Conservation (phyloP, 1,140 invertebrate species). For the Berghia stephanieae region DNA sequence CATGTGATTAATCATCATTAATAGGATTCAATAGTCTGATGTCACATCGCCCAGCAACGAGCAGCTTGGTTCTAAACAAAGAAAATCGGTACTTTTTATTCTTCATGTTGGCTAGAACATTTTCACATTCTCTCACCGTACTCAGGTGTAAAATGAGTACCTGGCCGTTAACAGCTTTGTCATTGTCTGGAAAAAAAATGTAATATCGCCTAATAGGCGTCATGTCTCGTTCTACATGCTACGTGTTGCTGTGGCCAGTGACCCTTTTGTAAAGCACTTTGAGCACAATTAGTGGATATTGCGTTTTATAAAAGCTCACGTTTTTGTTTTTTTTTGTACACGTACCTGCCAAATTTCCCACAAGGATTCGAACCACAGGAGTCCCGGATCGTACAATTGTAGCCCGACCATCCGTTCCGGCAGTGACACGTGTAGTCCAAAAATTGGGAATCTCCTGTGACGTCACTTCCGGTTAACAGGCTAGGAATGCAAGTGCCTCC, state of each 20-base stretch:
- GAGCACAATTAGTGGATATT: neutral
- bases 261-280: neutral
- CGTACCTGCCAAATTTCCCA: neutral
- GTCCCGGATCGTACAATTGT: neutral
- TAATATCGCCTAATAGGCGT: neutral
- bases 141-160: neutral
- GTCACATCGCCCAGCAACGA: too few species aligned
- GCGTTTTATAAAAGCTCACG: neutral
- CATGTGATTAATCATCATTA: neutral
- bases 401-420: neutral
- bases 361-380: neutral
- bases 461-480: too few species aligned
- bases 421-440: slow-evolving; percentile 3
- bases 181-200: neutral
- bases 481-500: neutral
- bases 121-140: neutral
- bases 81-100: neutral
- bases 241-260: neutral
- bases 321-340: neutral
- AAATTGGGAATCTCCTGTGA: too few species aligned
- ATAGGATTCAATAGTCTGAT: neutral
- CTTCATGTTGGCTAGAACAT: neutral
- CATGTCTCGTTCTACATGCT: too few species aligned
- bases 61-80: too few species aligned
- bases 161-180: neutral